Percentiles rank a stretch among this genome's conserved stretches.
Evolutionary conservation across 2,797 vertebrate genomes (phyloP).

Genomic region (Dryobates pubescens): DNA sequence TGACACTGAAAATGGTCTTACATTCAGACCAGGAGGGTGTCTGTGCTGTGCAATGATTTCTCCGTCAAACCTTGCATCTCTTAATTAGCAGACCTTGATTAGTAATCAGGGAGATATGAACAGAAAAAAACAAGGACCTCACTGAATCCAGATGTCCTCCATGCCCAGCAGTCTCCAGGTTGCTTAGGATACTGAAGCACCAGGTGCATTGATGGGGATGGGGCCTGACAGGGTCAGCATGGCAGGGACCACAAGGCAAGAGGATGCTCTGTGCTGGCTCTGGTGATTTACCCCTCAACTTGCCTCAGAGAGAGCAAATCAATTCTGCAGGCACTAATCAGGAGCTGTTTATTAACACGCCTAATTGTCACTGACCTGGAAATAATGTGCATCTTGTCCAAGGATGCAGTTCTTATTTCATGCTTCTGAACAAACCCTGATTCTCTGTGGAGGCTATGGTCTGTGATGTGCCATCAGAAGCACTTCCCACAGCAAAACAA

Average conservation of each 20-base stretch:
- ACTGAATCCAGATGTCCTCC: rapidly evolving
- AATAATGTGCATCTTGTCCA: not conserved
- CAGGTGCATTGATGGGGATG: rapidly evolving
- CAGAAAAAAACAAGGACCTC: not conserved
- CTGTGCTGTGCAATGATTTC: not conserved
- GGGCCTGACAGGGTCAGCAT: rapidly evolving
- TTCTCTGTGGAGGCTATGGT: rapidly evolving
- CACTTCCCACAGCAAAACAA: not conserved
- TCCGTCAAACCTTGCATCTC: not conserved
- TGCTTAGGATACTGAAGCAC: not conserved
- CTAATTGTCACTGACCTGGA: not conserved
- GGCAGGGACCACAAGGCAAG: rapidly evolving
- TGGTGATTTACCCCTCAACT: not conserved
- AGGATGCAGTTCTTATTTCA: not conserved
- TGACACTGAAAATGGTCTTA: not conserved
- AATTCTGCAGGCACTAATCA: not conserved
- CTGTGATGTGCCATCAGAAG: rapidly evolving
- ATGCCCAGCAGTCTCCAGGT: not conserved
- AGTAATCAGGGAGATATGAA: not conserved
- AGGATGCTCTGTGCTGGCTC: not conserved
- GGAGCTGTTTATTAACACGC: not conserved
- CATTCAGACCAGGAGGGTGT: not conserved
- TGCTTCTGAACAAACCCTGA: not conserved
- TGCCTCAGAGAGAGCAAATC: not conserved
- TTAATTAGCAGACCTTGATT: not conserved